A percentile compares a stretch with the other conserved stretches of the same genome.
Conservation (phyloP, 2,797 vertebrate genomes). For the Leptoclinus maculatus region DNA sequence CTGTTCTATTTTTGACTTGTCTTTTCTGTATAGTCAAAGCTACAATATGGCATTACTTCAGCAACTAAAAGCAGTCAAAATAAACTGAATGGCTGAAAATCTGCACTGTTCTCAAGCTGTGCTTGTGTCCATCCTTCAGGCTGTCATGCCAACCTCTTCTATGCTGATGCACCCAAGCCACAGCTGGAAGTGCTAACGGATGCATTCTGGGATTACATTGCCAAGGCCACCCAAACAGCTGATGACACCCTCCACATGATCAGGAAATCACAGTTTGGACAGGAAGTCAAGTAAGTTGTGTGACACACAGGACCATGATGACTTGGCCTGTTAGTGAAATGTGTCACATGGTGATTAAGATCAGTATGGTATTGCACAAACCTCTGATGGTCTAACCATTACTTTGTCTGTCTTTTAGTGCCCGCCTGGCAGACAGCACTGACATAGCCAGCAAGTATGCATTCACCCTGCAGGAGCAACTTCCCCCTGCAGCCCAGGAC, state of each 20-base stretch:
- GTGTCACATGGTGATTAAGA: neutral
- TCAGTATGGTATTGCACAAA: neutral
- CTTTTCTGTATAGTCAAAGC: neutral
- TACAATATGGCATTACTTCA: neutral
- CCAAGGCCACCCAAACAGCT: slow-evolving; percentile 82
- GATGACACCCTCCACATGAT: slow-evolving; percentile 83
- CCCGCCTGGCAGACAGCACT: slow-evolving; percentile 78
- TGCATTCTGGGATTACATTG: slow-evolving; percentile 86
- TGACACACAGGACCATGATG: neutral
- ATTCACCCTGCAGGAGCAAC: slow-evolving; percentile 72
- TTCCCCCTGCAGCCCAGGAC: slow-evolving; percentile 76
- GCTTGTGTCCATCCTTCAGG: slow-evolving; percentile 62
- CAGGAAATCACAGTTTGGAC: slow-evolving; percentile 82
- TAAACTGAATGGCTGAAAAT: neutral
- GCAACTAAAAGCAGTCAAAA: neutral
- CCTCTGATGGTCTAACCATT: neutral
- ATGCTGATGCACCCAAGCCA: slow-evolving; percentile 82
- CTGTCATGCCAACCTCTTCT: slow-evolving; percentile 83
- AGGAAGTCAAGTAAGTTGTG: slow-evolving; percentile 85
- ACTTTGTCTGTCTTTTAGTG: slow-evolving; percentile 46
- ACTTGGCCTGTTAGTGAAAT: neutral
- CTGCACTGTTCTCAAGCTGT: neutral
- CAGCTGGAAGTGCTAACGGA: slow-evolving; percentile 83
- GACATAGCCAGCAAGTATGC: slow-evolving; percentile 78
- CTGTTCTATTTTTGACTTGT: neutral